phyloP scores from a whole-genome alignment of 1,140 invertebrate genomes.

The Neuroterus valhalla region DNA sequence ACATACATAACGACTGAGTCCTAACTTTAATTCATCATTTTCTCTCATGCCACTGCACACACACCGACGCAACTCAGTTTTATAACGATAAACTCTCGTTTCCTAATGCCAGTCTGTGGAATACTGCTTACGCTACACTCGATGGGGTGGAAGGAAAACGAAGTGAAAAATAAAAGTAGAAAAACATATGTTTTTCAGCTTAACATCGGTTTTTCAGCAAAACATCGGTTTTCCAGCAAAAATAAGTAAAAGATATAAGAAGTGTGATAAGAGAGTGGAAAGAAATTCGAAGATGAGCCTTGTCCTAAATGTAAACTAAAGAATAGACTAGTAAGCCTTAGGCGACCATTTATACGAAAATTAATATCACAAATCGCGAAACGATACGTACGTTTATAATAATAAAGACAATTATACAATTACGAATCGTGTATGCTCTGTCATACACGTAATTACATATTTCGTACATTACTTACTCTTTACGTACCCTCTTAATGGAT shows the following conservation, averaged over 20 bases:
- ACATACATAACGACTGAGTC: slow-evolving; percentile 58
- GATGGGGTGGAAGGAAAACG: background rate
- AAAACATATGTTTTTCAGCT: no score
- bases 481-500: slow-evolving; percentile 58
- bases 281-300: background rate
- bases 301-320: no score
- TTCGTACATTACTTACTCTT: slow-evolving; percentile 61
- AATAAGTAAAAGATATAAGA: slow-evolving; percentile 23
- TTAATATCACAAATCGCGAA: slow-evolving; percentile 72
- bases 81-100: slow-evolving; percentile 69
- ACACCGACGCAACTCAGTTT: slow-evolving; percentile 67
- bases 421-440: slow-evolving; percentile 54
- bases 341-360: slow-evolving; percentile 47
- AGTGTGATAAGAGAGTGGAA: no score
- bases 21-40: slow-evolving; percentile 60
- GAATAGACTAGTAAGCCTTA: slow-evolving; percentile 40
- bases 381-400: slow-evolving; percentile 64
- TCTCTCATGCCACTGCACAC: slow-evolving; percentile 72
- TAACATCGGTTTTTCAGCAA: no score
- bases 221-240: no score
- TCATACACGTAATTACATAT: slow-evolving; percentile 53
- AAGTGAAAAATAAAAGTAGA: background rate
- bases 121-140: slow-evolving; percentile 62
- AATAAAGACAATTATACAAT: slow-evolving; percentile 69
- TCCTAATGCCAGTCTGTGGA: slow-evolving; percentile 69